Percentiles rank a stretch among this genome's conserved stretches.
Conservation (phyloP, 1,140 invertebrate species). For the Zaprionus lachaisei region DNA sequence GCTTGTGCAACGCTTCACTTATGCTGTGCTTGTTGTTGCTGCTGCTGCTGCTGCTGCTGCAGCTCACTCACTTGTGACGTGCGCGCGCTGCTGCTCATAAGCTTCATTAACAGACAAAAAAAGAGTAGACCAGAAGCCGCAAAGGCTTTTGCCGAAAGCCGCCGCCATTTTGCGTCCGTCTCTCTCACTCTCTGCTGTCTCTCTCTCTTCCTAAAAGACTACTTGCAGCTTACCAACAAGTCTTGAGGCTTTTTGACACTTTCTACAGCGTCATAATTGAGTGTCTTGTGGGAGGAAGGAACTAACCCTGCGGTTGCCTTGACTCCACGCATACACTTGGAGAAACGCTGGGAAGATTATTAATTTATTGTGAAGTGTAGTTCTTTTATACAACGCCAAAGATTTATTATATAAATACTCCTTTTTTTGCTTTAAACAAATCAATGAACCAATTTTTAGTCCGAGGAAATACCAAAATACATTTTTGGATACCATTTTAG, state of each 20-base stretch:
- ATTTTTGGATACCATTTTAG: no score
- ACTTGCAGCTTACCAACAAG: not conserved
- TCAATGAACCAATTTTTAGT: no score
- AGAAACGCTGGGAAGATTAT: not conserved
- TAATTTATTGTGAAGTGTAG: no score
- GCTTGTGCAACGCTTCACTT: constrained; percentile 73
- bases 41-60: constrained; percentile 65
- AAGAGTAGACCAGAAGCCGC: constrained; percentile 22
- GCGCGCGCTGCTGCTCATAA: constrained; percentile 74
- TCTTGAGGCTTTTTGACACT: not conserved
- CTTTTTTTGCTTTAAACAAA: no score
- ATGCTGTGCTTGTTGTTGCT: constrained; percentile 46
- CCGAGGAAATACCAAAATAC: no score
- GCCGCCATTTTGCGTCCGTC: constrained; percentile 37
- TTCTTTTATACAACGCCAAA: no score
- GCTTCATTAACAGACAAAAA: constrained; percentile 68
- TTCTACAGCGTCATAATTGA: not conserved
- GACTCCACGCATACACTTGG: not conserved
- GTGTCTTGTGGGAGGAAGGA: not conserved
- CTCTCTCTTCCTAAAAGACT: not conserved
- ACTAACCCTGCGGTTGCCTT: not conserved
- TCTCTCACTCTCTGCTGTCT: not conserved
- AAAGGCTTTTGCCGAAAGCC: constrained; percentile 43
- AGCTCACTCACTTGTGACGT: constrained; percentile 76
- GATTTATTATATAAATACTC: no score